Conservation (phyloP, 2,797 vertebrate genomes). For the Eulemur rubriventer region DNA sequence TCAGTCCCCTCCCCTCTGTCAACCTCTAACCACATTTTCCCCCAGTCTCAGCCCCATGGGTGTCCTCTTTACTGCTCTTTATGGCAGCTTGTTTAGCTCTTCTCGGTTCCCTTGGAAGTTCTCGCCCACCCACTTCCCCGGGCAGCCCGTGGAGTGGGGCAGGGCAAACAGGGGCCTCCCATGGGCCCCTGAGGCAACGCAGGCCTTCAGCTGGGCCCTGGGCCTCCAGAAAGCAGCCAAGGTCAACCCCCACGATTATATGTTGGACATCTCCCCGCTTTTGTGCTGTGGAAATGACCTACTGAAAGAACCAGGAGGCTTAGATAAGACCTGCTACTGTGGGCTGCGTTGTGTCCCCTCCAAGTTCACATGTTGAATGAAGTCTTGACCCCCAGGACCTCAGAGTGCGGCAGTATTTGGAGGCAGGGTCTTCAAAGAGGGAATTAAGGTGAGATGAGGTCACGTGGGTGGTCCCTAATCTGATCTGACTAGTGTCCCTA, state of each 20-base stretch:
- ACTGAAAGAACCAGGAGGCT: background rate
- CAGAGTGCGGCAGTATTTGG: background rate
- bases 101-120: background rate
- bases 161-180: background rate
- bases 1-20: background rate
- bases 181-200: fast-evolving
- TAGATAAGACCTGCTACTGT: background rate
- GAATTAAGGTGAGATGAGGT: background rate
- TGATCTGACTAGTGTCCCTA: background rate
- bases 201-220: background rate
- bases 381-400: background rate
- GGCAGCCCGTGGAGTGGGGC: fast-evolving
- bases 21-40: no score
- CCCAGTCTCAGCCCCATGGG: fast-evolving
- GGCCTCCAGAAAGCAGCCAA: background rate
- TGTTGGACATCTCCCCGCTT: background rate
- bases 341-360: background rate
- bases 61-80: background rate
- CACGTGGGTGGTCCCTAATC: background rate
- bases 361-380: no score
- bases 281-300: background rate
- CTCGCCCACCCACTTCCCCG: background rate
- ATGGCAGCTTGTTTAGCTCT: background rate
- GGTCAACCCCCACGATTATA: background rate
- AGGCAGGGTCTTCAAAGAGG: background rate